Percentiles rank a stretch among this genome's conserved stretches.
Conservation (phyloP, 1,140 invertebrate genomes). For the Papilio dardanus region DNA sequence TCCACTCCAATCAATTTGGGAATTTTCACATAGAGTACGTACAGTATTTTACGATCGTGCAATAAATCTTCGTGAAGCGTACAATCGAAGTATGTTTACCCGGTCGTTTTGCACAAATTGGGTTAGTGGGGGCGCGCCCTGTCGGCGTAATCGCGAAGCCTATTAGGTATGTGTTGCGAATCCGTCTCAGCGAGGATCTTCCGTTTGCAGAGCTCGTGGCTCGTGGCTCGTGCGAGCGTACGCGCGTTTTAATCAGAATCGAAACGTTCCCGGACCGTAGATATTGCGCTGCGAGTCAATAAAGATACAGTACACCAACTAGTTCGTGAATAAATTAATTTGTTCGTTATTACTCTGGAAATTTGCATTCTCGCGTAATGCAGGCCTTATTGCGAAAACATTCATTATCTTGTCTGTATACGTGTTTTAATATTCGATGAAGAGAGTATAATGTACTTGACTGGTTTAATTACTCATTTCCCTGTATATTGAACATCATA, state of each 20-base stretch:
- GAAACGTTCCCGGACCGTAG: conserved; percentile 40
- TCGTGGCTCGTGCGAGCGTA: conserved; percentile 42
- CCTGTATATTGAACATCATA: neutral
- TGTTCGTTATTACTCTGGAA: conserved; percentile 26
- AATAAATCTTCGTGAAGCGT: conserved; percentile 65
- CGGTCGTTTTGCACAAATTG: conserved; percentile 72
- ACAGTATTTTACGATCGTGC: conserved; percentile 66
- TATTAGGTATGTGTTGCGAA: conserved; percentile 61
- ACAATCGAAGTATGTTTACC: conserved; percentile 68
- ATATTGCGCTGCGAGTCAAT: conserved; percentile 40
- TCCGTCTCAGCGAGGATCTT: conserved; percentile 56
- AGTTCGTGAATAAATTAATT: conserved; percentile 36
- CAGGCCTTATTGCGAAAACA: conserved; percentile 18
- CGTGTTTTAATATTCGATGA: conserved; percentile 8
- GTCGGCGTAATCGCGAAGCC: conserved; percentile 61
- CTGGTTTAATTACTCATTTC: neutral
- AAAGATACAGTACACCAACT: conserved; percentile 34
- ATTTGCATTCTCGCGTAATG: conserved; percentile 33
- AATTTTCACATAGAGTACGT: conserved; percentile 53
- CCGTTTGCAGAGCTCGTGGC: conserved; percentile 53
- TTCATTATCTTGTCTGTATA: conserved; percentile 16
- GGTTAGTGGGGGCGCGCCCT: conserved; percentile 67
- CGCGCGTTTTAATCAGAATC: conserved; percentile 52
- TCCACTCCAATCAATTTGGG: conserved; percentile 59
- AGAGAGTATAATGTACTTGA: conserved; percentile 2